Evolutionary conservation across 2,797 vertebrate species (phyloP), one percentile per base, ranked within the genome.

Genomic region (Chelon auratus): DNA sequence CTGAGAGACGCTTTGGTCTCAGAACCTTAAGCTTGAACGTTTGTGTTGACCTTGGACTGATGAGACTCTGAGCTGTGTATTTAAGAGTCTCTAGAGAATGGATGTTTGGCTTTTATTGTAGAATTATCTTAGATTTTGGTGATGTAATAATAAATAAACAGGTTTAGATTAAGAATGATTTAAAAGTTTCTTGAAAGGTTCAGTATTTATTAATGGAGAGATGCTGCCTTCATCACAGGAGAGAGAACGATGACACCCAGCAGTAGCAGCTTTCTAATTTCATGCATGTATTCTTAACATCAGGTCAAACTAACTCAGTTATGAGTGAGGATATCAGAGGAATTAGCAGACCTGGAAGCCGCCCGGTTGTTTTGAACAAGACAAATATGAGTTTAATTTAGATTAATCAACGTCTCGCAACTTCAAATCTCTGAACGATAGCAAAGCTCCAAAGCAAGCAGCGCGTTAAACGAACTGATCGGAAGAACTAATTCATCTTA

Each of bases 391-490:
- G 72, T 48, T 58, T 82, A 50, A 88, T 88, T 71, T 59, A 63
- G 51, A 72, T 65, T 78, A 82, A 76, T 26, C 54, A 69, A 20
- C 3, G 13, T 50, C 79, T 74, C 84, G 74, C 36, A 61, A 11
- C 66, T 55, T 51, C 63, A 79, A 65, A 77, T 40, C 33, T 71
- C 71, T 78, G 62, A 33, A 77, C 7, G 33, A 76, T 55, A 81
- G 68, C 72, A 42, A 55, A 55, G 65, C 66, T 81, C 82, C 71
- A 85, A 81, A 77, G 53, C 76, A 89, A 88, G 87, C 87, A 80
- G 47, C 0, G 4, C 36, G 3, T 57, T 36, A 56, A 71, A 59
- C 20, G 3, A 52, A 53, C 42, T 14, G 26, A 79, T 75, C 52
- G 26, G 45, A 57, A 40, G 17, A 62, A 76, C 56, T 63, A 42